These are phyloP conservation scores for Choristoneura rosaceana DNA, from an alignment of 2,888 invertebrate genomes.

Conservation along the genomic window DNA sequence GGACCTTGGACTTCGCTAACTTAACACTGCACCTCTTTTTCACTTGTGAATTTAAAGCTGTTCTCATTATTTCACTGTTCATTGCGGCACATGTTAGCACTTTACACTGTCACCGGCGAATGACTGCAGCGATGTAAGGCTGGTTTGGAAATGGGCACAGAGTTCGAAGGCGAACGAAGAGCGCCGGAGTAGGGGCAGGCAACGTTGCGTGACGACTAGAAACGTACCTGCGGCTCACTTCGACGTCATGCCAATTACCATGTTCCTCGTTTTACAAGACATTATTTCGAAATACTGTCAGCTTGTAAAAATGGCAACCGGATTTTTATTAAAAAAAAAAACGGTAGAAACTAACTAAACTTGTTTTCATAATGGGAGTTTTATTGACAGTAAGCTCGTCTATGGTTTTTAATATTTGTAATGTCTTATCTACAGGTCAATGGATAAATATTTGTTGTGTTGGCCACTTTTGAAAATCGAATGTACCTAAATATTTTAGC, in stretches of 20 bases:
- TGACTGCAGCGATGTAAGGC: slow-evolving; percentile 52
- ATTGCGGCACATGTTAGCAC: slow-evolving; percentile 64
- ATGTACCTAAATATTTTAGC: slow-evolving; percentile 3
- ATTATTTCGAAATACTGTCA: slow-evolving; percentile 43
- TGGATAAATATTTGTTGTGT: background rate
- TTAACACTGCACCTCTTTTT: slow-evolving; percentile 53
- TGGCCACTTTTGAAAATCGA: background rate
- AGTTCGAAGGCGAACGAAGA: slow-evolving; percentile 58
- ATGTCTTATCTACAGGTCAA: slow-evolving; percentile 15
- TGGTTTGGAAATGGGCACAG: slow-evolving; percentile 53
- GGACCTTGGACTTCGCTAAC: slow-evolving; percentile 76
- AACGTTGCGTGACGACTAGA: slow-evolving; percentile 74
- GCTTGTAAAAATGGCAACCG: slow-evolving; percentile 36
- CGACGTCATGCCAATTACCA: slow-evolving; percentile 73
- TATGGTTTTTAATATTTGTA: slow-evolving; percentile 9
- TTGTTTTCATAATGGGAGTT: slow-evolving; percentile 26
- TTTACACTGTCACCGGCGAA: slow-evolving; percentile 53
- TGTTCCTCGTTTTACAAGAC: slow-evolving; percentile 53
- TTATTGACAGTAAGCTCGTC: slow-evolving; percentile 22
- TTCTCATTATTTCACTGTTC: slow-evolving; percentile 55
- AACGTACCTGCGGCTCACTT: slow-evolving; percentile 43
- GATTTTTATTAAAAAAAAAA: slow-evolving; percentile 36
- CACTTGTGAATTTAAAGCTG: slow-evolving; percentile 22
- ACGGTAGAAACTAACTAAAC: slow-evolving; percentile 23
- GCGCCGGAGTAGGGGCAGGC: slow-evolving; percentile 72